Conservation (phyloP, 1,140 invertebrate genomes). For the Triops longicaudatus region DNA sequence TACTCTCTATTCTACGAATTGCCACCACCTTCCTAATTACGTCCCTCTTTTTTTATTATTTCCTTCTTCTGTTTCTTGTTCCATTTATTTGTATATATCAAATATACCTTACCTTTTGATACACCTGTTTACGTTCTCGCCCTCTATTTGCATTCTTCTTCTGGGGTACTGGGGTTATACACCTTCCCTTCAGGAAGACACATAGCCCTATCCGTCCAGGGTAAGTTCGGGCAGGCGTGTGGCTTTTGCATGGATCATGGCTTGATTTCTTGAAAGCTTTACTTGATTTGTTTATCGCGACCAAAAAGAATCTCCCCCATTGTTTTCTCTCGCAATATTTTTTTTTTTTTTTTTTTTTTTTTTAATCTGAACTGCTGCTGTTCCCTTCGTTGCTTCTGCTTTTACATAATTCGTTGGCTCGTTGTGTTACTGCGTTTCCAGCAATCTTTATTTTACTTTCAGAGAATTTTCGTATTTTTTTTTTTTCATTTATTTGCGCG, state of each 20-base stretch:
- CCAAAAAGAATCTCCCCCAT: not conserved
- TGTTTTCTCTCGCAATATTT: not conserved
- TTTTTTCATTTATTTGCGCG: not conserved
- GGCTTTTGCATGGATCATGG: not conserved
- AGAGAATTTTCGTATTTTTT: not conserved
- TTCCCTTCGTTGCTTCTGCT: not conserved
- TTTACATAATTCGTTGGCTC: not conserved
- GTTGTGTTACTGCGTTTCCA: not conserved
- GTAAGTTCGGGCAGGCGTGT: constrained; percentile 9
- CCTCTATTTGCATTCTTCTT: constrained; percentile 9
- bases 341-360: constrained; percentile 2
- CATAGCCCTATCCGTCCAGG: constrained; percentile 9
- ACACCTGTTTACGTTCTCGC: not conserved
- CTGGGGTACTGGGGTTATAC: constrained; percentile 1
- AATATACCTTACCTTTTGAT: constrained; percentile 1
- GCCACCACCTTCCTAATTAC: not conserved
- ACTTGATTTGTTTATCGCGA: not conserved
- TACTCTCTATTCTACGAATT: not conserved
- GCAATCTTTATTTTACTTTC: not conserved
- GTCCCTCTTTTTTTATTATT: not conserved
- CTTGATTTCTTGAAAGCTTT: not conserved
- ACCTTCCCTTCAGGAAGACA: constrained; percentile 14
- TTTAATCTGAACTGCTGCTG: not conserved
- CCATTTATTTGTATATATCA: not conserved
- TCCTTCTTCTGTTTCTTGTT: not conserved